A percentile compares a stretch with the other conserved stretches of the same genome.
These are phyloP conservation scores for Boloria selene DNA, from an alignment of 2,888 invertebrate genomes.

Conservation along the genomic window DNA sequence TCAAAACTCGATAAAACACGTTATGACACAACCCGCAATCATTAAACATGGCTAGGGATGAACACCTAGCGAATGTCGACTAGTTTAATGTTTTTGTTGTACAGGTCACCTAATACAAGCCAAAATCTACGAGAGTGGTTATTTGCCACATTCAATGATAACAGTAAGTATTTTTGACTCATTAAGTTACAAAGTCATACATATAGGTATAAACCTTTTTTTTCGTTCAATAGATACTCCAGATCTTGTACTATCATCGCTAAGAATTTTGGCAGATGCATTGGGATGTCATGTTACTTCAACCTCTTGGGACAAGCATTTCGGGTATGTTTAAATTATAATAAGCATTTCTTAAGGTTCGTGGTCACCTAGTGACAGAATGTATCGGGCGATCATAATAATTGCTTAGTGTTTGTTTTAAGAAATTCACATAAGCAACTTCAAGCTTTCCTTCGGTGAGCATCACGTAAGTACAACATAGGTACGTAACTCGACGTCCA, in stretches of 20 bases:
- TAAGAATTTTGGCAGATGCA: conserved; percentile 89
- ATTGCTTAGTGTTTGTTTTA: too few relatives aligned
- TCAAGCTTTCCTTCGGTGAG: too few relatives aligned
- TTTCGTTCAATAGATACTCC: conserved; percentile 81
- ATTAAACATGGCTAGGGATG: too few relatives aligned
- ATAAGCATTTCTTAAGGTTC: too few relatives aligned
- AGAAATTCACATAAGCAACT: too few relatives aligned
- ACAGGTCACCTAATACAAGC: conserved; percentile 83
- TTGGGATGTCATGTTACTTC: conserved; percentile 89
- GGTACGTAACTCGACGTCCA: too few relatives aligned
- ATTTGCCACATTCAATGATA: conserved; percentile 80
- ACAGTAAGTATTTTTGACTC: conserved; percentile 64
- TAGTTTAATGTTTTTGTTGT: conserved; percentile 32
- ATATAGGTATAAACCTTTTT: background rate
- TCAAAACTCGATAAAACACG: too few relatives aligned
- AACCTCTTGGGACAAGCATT: conserved; percentile 90
- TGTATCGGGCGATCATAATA: too few relatives aligned
- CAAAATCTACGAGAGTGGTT: conserved; percentile 86
- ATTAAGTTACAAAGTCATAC: background rate
- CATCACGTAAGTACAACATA: too few relatives aligned
- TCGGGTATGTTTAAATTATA: conserved; percentile 65
- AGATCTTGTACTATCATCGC: conserved; percentile 85
- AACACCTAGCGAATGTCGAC: too few relatives aligned
- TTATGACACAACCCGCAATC: too few relatives aligned
- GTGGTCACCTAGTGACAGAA: too few relatives aligned